Evolutionary conservation across 2,888 invertebrate genomes (phyloP).

Genomic region (Eucriotettix oculatus): DNA sequence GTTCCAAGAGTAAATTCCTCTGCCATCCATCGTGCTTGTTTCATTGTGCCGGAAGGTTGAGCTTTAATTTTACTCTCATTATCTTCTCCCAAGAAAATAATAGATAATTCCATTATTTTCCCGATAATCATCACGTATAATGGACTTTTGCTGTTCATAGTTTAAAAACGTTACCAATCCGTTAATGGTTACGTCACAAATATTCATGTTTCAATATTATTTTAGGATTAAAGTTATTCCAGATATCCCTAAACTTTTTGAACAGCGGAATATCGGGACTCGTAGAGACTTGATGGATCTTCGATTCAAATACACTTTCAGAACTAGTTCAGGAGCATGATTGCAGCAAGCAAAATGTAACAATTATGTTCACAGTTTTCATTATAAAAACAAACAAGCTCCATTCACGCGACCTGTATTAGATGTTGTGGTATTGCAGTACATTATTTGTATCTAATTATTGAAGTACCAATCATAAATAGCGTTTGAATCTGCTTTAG

Average conservation of each 20-base stretch:
- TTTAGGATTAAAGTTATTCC: conserved; percentile 1
- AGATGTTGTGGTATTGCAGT: conserved; percentile 18
- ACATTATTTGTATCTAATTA: conserved; percentile 14
- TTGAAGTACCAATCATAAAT: conserved; percentile 14
- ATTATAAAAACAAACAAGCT: conserved; percentile 16
- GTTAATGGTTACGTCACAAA: not conserved
- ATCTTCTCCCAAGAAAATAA: not conserved
- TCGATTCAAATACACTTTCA: conserved; percentile 13
- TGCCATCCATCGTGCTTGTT: not conserved
- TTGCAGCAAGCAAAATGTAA: conserved; percentile 16
- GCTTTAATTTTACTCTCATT: not conserved
- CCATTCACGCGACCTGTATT: conserved; percentile 16
- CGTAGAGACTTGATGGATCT: conserved; percentile 14
- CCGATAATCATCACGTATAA: not conserved
- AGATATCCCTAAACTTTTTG: conserved; percentile 8
- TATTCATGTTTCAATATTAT: too few relatives aligned
- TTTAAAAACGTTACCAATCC: not conserved
- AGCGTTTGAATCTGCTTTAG: not conserved
- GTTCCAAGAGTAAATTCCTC: not conserved
- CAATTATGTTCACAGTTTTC: conserved; percentile 15
- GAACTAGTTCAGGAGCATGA: conserved; percentile 16
- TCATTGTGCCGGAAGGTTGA: not conserved
- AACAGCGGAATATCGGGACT: conserved; percentile 19
- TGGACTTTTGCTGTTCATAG: not conserved
- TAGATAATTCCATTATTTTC: not conserved